Evolutionary conservation across 2,113 vertebrate genomes (phyloP), one percentile per base, ranked within the genome.

Genomic region (Helogale parvula): DNA sequence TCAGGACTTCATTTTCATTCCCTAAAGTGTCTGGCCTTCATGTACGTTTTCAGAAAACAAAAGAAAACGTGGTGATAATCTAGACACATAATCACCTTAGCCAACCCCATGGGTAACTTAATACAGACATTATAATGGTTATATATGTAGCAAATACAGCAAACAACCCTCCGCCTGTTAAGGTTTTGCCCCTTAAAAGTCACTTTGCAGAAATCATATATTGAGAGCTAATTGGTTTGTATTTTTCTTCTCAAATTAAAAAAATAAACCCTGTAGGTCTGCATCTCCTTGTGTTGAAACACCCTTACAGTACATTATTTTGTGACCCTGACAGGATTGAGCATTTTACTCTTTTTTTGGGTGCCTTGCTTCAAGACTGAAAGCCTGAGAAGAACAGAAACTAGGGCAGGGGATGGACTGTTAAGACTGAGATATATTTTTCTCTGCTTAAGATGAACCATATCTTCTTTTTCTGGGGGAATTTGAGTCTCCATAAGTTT

Each of bases 21-120:
- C 97, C 96, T 74, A n/a, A 96, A 76, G 94, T 97, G 96, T 98
- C 97, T 97, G 93, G 90, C 97, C 98, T 98, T 97, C 97, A 96
- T 82, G 97, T 91, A 97, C 81, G 83, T 97, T 98, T 98, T 47
- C 94, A 97, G 98, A 94, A 97, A 97, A 45, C 4, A 23, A 87
- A 98, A 97, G 90, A 96, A 98, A 98, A 97, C 93, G 50, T 76
- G 74, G 68, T 93, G 95, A 97, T 96, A 97, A 96, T 97, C 98
- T 97, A 98, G 97, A 96, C 95, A 95, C 81, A 95, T 82, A 92
- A 84, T 12, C 92, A 72, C 77, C 84, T 94, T 97, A 90, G 79
- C 85, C 89, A 92, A 93, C 84, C 10, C 84, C 82, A 93, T 54
- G 4, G 96, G 47, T 95, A 97, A 95, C 65, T 97, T 97, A 98